Evolutionary conservation across 2,797 vertebrate species (phyloP).

Genomic region (Karalla daura): DNA sequence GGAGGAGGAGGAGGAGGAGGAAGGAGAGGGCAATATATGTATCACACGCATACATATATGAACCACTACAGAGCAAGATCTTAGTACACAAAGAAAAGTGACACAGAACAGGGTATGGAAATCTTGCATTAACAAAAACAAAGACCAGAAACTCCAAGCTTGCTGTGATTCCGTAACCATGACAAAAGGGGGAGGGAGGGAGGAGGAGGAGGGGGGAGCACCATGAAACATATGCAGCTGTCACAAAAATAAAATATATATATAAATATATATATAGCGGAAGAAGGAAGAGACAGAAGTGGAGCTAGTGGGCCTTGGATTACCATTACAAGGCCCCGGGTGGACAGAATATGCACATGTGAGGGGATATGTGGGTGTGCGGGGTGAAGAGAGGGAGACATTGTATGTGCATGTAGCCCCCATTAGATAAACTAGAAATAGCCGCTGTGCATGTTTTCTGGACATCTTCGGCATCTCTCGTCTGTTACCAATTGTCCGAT

Average conservation of each 20-base stretch:
- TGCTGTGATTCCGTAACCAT: slow-evolving; percentile 93
- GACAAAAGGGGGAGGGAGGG: too few species aligned
- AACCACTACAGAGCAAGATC: slow-evolving; percentile 84
- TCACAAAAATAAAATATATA: too few species aligned
- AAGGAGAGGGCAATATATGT: slow-evolving; percentile 80
- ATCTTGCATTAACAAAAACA: slow-evolving; percentile 83
- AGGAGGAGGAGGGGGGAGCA: too few species aligned
- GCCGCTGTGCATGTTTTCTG: slow-evolving; percentile 57
- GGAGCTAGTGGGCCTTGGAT: slow-evolving; percentile 82
- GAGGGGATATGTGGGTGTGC: slow-evolving; percentile 75
- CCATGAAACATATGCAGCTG: slow-evolving; percentile 83
- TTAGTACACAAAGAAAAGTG: slow-evolving; percentile 90
- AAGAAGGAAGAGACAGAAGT: slow-evolving; percentile 72
- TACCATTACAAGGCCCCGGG: slow-evolving; percentile 89
- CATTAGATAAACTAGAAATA: slow-evolving; percentile 46
- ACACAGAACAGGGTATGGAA: slow-evolving; percentile 83
- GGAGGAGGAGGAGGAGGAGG: slow-evolving; percentile 50
- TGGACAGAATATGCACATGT: slow-evolving; percentile 82
- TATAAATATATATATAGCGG: too few species aligned
- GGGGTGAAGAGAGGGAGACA: slow-evolving; percentile 65
- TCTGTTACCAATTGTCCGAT: slow-evolving; percentile 30
- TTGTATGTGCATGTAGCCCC: slow-evolving; percentile 67
- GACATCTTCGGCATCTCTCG: slow-evolving; percentile 39
- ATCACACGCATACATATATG: slow-evolving; percentile 85
- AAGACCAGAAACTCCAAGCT: slow-evolving; percentile 91